phyloP scores from a whole-genome alignment of 2,797 vertebrate genomes.

The Selene dorsalis region DNA sequence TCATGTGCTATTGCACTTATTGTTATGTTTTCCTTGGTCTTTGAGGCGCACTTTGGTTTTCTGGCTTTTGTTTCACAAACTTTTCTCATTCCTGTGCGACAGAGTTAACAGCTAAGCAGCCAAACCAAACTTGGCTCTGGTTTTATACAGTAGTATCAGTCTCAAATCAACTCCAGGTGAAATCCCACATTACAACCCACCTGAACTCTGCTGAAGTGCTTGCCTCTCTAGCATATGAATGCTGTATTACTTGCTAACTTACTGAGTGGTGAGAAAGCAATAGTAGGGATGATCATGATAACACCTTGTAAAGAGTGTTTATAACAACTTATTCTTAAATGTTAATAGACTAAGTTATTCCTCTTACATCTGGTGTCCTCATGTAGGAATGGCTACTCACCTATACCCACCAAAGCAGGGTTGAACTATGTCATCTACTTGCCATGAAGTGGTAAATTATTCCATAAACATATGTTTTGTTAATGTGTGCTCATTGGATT shows the following conservation, averaged over 20 bases:
- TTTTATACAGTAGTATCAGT: constrained; percentile 64
- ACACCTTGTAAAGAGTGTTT: background rate
- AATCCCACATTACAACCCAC: constrained; percentile 58
- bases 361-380: background rate
- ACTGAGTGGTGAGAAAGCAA: background rate
- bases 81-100: constrained; percentile 70
- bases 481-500: constrained; percentile 22
- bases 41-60: constrained; percentile 71
- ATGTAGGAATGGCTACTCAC: background rate
- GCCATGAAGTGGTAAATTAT: background rate
- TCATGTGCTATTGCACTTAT: constrained; percentile 76
- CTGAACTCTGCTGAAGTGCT: constrained; percentile 58
- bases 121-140: constrained; percentile 75
- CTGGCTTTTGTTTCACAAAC: constrained; percentile 75
- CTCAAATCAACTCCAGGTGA: constrained; percentile 71
- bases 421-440: background rate
- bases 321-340: background rate
- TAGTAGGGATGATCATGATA: background rate
- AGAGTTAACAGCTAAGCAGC: constrained; percentile 67
- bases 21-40: constrained; percentile 82
- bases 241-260: constrained; percentile 19
- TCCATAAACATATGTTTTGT: background rate
- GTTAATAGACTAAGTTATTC: background rate
- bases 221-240: background rate
- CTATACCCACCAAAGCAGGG: background rate